Conservation (phyloP, 64 coral and sea anemone genomes). For the Catalaphyllia jardinei region DNA sequence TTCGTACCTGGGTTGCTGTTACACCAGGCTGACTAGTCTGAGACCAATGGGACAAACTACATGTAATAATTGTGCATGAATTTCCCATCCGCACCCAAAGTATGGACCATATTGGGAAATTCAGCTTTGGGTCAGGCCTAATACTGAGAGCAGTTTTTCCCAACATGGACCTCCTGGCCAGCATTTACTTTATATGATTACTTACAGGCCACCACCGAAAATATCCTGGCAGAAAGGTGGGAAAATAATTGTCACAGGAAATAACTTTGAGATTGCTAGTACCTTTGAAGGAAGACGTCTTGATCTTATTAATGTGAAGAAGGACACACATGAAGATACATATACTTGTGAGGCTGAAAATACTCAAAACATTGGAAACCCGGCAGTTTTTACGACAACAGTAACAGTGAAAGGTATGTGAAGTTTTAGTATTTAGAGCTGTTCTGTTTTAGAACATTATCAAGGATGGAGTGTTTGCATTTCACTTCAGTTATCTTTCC, state of each 20-base stretch:
- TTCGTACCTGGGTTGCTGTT: background rate
- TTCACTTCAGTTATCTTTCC: no score
- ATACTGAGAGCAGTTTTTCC: no score
- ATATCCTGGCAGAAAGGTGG: slow-evolving; percentile 12
- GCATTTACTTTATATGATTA: background rate
- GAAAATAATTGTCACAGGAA: background rate
- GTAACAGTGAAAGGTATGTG: background rate
- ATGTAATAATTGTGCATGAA: no score
- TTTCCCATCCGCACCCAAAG: no score
- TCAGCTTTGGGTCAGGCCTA: no score
- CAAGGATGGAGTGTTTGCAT: no score
- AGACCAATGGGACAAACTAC: no score
- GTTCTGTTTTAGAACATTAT: no score
- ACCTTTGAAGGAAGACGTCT: background rate
- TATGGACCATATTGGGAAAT: no score
- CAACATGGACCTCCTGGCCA: no score
- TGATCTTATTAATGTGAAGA: background rate
- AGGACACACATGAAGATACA: background rate
- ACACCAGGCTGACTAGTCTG: no score
- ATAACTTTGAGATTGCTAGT: background rate
- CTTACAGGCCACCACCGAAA: background rate
- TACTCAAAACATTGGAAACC: background rate
- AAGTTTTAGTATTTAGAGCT: no score
- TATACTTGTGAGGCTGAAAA: slow-evolving; percentile 23
- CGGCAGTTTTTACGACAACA: background rate